Base-by-base conservation (phyloP, 2,113 vertebrate genomes). In the Pluvianellus socialis region DNA sequence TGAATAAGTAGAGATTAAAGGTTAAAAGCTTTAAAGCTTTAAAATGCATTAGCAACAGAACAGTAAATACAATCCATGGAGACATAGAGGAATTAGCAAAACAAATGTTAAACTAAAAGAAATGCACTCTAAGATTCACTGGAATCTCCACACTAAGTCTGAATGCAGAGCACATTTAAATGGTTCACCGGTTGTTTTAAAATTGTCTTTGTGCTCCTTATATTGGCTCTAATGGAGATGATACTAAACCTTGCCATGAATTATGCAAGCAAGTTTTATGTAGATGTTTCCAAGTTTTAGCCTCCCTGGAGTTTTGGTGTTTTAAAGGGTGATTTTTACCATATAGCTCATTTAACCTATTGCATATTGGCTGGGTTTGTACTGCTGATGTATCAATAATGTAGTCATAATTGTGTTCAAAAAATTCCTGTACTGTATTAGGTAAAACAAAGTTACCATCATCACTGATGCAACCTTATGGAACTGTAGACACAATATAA, bases 11-110 rank as follows among this genome's bases (percentile, higher is more conserved):
- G 94, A 98, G 98, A 98, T 98, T 97, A 98, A 98, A 98, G 98
- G 98, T 98, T 98, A 98, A 98, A 98, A 98, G 97, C 98, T 97
- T 98, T 98, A 96, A 98, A 98, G 96, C 96, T 96, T 92, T 96
- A 98, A 98, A 96, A 97, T 97, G 94, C 97, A 98, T 98, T 98
- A 98, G 98, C 94, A 97, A 97, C 88, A 92, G 97, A 98, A 97
- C 95, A 97, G 97, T 97, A 98, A 98, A 98, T 97, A 97, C 96
- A 97, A 97, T 97, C 98, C 97, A 90, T 97, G 96, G 97, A 98
- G 96, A 97, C 85, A 95, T 68, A 79, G 89, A 96, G 96, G 97
- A 98, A 98, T 98, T 98, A 98, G 97, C 97, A 98, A 98, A 98
- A 98, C 97, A 98, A 98, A 98, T 97, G 97, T 98, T 98, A 97